Base-by-base conservation (phyloP, 2,797 vertebrate species). In the Typhlichthys eigenmanni region DNA sequence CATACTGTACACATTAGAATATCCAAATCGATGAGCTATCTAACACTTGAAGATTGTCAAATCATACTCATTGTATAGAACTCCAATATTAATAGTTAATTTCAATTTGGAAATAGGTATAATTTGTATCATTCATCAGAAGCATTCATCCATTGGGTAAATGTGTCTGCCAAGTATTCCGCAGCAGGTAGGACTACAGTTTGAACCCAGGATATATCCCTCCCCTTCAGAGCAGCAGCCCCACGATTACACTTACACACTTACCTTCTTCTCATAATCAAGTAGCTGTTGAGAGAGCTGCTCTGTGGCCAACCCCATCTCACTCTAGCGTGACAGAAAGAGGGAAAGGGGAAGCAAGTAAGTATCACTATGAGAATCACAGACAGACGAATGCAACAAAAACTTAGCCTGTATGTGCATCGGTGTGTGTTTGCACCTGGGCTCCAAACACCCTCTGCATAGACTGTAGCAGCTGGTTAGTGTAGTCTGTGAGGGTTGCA, bases 391-490 rank as follows among this genome's bases (percentile, higher is more conserved):
- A 45, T n/a, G 12, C 4, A 63, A 57, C 16, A n/a, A 4, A 10
- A 8, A 43, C 38, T 43, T 43, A 43, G 32, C 8, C 3, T 47
- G 45, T 58, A 53, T 1, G 68, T 67, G 16, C 8, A 34, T 29
- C 55, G 13, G 38, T 16, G 55, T 47, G 57, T 58, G 64, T 71
- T 34, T 17, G 65, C 94, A 99, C 98, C 96, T 99, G 97, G 19
- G 98, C 97, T 63, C 96, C 96, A 14, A 95, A 98, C 74, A 99
- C 96, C 0, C 98, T 92, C 80, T 99, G 98, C 96, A 99, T 95
- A 0, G 97, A 94, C 69, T 98, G 96, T 16, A 98, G 94, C 81
- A 99, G 92, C 88, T 98, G 93, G 89, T 98, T 99, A 77, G 96
- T 96, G 72, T 98, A 99, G 19, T 97, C 95, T 0, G 97, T 98